Base-by-base conservation (phyloP, 1,140 invertebrate species). In the Eciton burchellii region DNA sequence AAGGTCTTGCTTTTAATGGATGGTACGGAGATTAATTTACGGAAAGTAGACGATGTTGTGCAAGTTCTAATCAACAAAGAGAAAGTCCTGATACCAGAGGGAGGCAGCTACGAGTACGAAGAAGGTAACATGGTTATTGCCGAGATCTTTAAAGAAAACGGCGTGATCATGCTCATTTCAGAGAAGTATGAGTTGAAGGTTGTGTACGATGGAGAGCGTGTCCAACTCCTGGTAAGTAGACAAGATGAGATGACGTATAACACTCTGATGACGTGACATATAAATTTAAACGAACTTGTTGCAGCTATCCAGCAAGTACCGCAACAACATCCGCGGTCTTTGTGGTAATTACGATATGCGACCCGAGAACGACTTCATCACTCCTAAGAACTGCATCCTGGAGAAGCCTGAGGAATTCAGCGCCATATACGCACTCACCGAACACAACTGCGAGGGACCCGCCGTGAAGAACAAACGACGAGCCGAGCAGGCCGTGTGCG, bases 341-440 rank as follows among this genome's bases (percentile, higher is more conserved):
- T 97, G 96, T 88, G 96, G 96, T 9, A 94, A 94, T 43, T 96
- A 95, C 93, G 95, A 94, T 84, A 94, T 94, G 5, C 94, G 96
- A 19, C 74, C 90, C 6, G 83, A 90, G 35, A 94, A 95, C 77
- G 96, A 97, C 83, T 95, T 96, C 82, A 87, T 92, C 0, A 93
- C 94, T 24, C 96, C 96, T 0, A 86, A 93, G 52, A 95, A 95
- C 56, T 95, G 95, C 81, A 65, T 94, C 24, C 84, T 95, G 8
- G 90, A 93, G 81, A 91, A 94, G 29, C 90, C 94, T 0, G 85
- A 95, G 19, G 89, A 94, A 24, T 96, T 96, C 81, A 93, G 91
- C 3, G 94, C 94, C 0, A 92, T 94, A 1, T 97, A 95, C 90
- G 93, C 95, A 45, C 73, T 96, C 11, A 90, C 91, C 1, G 91